phyloP scores from a whole-genome alignment of 2,888 invertebrate genomes.

The Myathropa florea region DNA sequence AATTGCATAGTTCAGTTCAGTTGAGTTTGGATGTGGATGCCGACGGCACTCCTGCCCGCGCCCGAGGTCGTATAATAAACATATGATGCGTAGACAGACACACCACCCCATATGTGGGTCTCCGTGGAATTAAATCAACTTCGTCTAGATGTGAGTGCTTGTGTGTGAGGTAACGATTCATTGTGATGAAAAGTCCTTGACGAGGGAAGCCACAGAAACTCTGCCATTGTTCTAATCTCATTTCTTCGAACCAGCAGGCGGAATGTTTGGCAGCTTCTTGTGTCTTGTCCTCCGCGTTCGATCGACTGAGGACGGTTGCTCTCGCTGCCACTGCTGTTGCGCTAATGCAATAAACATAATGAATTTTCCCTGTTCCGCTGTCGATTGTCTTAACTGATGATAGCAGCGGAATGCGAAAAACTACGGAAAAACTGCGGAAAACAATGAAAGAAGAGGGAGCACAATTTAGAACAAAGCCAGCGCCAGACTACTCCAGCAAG shows the following conservation, averaged over 20 bases:
- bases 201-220: conserved; percentile 51
- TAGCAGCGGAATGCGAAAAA: conserved; percentile 60
- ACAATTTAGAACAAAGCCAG: conserved; percentile 1
- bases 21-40: conserved; percentile 2
- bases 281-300: not conserved
- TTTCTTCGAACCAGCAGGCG: conserved; percentile 36
- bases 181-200: conserved; percentile 51
- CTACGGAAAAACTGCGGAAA: conserved; percentile 47
- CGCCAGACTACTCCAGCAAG: not conserved
- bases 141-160: not conserved
- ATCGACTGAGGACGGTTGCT: not conserved
- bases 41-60: not conserved
- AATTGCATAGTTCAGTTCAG: conserved; percentile 49
- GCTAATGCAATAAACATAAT: conserved; percentile 65
- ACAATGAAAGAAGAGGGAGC: conserved; percentile 41
- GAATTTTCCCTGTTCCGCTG: conserved; percentile 66
- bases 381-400: conserved; percentile 68
- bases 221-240: conserved; percentile 66
- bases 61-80: conserved; percentile 48
- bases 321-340: conserved; percentile 57
- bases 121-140: conserved; percentile 46
- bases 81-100: conserved; percentile 67
- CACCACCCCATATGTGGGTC: conserved; percentile 13
- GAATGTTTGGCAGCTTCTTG: conserved; percentile 16
- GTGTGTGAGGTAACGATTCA: conserved; percentile 22